A percentile compares a stretch with the other conserved stretches of the same genome.
Conservation (phyloP, 1,140 invertebrate species). For the Glossosoma conforme region DNA sequence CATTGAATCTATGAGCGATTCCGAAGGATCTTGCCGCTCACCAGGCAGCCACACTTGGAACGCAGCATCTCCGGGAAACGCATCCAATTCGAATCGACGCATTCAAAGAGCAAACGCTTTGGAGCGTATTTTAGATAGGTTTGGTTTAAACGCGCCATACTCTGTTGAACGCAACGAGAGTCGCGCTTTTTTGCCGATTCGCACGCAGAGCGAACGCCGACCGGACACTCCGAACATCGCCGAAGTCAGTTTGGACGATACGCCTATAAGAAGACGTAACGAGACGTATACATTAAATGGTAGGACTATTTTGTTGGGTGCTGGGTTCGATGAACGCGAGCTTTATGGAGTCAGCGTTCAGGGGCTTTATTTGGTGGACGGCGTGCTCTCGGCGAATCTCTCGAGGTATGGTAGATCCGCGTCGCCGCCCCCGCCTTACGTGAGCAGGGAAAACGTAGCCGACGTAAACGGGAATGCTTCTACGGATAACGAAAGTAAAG, state of each 20-base stretch:
- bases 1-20: slow-evolving; percentile 20
- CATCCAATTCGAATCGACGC: too few relatives aligned
- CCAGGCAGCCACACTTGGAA: slow-evolving; percentile 21
- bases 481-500: neutral
- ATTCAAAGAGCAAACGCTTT: slow-evolving; percentile 23
- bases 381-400: slow-evolving; percentile 19
- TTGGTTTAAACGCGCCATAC: slow-evolving; percentile 29
- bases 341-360: slow-evolving; percentile 13
- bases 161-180: slow-evolving; percentile 16
- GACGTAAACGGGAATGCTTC: neutral
- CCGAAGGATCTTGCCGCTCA: slow-evolving; percentile 23
- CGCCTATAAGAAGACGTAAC: slow-evolving; percentile 3
- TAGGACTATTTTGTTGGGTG: slow-evolving; percentile 42
- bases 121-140: slow-evolving; percentile 27
- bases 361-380: slow-evolving; percentile 26
- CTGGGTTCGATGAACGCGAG: slow-evolving; percentile 39
- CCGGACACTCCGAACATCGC: slow-evolving; percentile 28
- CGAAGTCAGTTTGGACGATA: slow-evolving; percentile 17
- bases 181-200: neutral
- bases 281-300: slow-evolving; percentile 46
- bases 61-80: slow-evolving; percentile 12
- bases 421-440: slow-evolving; percentile 54
- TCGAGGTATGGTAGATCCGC: slow-evolving; percentile 39
- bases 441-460: slow-evolving; percentile 46
- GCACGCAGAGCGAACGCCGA: slow-evolving; percentile 3